A percentile compares a stretch with the other conserved stretches of the same genome.
Conservation (phyloP, 2,113 vertebrate genomes). For the Excalfactoria chinensis region DNA sequence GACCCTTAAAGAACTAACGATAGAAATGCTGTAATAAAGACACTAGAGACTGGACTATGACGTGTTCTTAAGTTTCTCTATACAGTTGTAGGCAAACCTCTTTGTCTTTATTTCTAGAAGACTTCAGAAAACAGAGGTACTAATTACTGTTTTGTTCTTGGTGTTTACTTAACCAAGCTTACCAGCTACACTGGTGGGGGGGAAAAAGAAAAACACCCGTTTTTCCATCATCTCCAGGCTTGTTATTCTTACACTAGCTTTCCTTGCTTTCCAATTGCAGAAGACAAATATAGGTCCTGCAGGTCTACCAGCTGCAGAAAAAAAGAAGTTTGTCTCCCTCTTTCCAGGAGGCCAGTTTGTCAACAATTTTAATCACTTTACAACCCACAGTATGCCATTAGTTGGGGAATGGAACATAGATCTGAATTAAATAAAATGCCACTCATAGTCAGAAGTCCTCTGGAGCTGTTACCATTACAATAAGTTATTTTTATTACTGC, state of each 20-base stretch:
- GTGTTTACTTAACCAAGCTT: background rate
- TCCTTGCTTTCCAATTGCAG: background rate
- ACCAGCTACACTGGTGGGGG: background rate
- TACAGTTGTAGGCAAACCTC: slow-evolving; percentile 7
- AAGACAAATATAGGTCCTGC: slow-evolving; percentile 22
- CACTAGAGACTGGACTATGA: slow-evolving; percentile 16
- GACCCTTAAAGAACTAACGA: slow-evolving; percentile 37
- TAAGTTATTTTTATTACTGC: slow-evolving; percentile 70
- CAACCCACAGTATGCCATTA: slow-evolving; percentile 56
- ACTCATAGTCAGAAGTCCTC: slow-evolving; percentile 54
- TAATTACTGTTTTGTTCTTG: slow-evolving; percentile 28
- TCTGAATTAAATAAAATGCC: slow-evolving; percentile 68
- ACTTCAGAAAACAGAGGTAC: slow-evolving; percentile 11
- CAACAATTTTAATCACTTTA: slow-evolving; percentile 63
- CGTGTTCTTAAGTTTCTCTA: slow-evolving; percentile 7
- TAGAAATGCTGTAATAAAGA: slow-evolving; percentile 49
- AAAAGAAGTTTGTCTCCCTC: slow-evolving; percentile 11
- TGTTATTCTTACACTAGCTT: background rate
- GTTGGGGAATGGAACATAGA: slow-evolving; percentile 45
- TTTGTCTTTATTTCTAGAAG: slow-evolving; percentile 1
- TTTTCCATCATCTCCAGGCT: background rate
- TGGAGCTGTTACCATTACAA: slow-evolving; percentile 54
- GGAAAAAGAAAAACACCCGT: background rate
- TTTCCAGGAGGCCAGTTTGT: slow-evolving; percentile 60
- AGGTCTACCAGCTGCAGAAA: slow-evolving; percentile 11